A percentile compares a stretch with the other conserved stretches of the same genome.
Evolutionary conservation across 2,797 vertebrate species (phyloP).

Genomic region (Setipinna tenuifilis): DNA sequence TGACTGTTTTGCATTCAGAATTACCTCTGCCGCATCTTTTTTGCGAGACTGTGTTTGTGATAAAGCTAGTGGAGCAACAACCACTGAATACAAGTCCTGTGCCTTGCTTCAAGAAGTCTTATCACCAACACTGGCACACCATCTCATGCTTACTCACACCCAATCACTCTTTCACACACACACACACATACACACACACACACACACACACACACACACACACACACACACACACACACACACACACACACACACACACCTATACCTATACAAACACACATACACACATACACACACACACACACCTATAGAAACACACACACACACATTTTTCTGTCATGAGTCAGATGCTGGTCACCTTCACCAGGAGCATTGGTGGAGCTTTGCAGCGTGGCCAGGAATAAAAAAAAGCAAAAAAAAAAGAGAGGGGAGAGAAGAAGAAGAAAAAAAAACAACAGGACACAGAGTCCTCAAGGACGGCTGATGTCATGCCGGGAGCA

Average conservation of each 20-base stretch:
- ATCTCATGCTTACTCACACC: not conserved
- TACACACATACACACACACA: not conserved
- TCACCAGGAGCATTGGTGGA: conserved; percentile 22
- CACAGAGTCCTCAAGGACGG: conserved; percentile 50
- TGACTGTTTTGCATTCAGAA: not conserved
- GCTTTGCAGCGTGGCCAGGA: not conserved
- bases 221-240: conserved; percentile 26
- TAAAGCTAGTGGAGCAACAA: not conserved
- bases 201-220: not conserved
- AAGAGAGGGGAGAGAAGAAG: not conserved
- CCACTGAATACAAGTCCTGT: not conserved
- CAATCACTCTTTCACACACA: not conserved
- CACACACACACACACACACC: conserved; percentile 17
- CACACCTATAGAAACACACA: not conserved
- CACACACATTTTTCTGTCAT: not conserved
- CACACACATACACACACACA: not conserved
- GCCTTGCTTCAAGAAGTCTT: not conserved
- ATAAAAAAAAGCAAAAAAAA: not conserved
- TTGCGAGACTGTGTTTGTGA: not conserved
- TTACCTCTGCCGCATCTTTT: not conserved
- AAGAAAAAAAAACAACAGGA: conserved; percentile 25
- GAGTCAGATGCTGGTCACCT: conserved; percentile 32
- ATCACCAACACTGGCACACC: not conserved
- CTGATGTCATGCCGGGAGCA: conserved; percentile 48
- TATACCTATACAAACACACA: not conserved